Percentiles rank a stretch among this genome's conserved stretches.
phyloP scores from a whole-genome alignment of 2,888 invertebrate genomes.

The Conomelus anceps region DNA sequence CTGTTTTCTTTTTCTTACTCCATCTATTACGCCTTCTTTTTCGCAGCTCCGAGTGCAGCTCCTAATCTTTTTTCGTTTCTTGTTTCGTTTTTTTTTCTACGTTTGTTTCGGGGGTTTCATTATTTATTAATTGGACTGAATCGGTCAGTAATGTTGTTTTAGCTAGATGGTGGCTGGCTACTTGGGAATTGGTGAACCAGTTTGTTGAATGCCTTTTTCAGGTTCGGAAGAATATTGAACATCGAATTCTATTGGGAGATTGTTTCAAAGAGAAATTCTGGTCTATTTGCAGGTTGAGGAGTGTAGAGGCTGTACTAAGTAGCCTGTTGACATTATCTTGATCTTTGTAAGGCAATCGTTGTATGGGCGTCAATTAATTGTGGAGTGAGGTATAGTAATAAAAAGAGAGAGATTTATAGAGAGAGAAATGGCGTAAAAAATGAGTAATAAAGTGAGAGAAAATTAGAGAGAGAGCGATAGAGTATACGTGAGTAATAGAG shows the following conservation, averaged over 20 bases:
- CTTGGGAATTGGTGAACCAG: not conserved
- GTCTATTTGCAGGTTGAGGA: not conserved
- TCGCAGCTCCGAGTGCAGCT: not conserved
- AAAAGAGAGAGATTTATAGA: no score
- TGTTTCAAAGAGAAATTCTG: not conserved
- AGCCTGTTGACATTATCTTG: not conserved
- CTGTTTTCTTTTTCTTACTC: not conserved
- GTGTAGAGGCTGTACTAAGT: not conserved
- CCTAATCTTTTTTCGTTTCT: not conserved
- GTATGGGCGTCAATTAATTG: not conserved
- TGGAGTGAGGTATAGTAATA: no score
- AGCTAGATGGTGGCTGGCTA: not conserved
- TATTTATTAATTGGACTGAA: not conserved
- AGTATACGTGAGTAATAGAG: no score
- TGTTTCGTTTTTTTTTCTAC: not conserved
- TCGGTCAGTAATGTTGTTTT: not conserved
- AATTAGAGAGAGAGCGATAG: no score
- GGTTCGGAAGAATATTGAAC: not conserved
- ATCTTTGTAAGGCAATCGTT: not conserved
- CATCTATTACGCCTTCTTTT: not conserved
- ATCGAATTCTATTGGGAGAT: not conserved
- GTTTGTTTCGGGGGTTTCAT: not conserved
- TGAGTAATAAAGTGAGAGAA: no score
- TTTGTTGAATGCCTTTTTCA: not conserved
- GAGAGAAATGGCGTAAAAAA: no score